These are phyloP conservation scores for Crypturellus tataupa DNA, from an alignment of 2,797 vertebrate species.

Conservation along the genomic window DNA sequence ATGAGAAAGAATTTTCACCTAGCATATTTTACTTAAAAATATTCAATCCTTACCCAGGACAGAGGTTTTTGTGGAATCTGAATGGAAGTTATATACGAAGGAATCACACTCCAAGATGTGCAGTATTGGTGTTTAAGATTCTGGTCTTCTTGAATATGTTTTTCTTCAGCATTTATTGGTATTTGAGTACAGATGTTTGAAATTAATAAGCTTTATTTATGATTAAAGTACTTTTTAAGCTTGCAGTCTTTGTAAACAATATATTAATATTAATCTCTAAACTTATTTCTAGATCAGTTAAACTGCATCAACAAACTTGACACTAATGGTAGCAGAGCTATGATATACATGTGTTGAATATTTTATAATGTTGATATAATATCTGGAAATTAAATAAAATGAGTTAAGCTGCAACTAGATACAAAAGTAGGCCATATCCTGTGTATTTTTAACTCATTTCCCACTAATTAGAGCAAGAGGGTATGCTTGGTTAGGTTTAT, in stretches of 20 bases:
- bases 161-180: neutral
- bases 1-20: neutral
- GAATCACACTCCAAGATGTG: neutral
- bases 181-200: neutral
- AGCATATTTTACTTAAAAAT: neutral
- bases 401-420: neutral
- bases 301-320: slow-evolving; percentile 28
- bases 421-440: slow-evolving; percentile 51
- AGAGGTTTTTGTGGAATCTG: neutral
- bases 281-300: slow-evolving; percentile 28
- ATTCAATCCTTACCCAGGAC: neutral
- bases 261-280: slow-evolving; percentile 53
- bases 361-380: slow-evolving; percentile 51
- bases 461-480: slow-evolving; percentile 46
- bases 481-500: slow-evolving; percentile 60
- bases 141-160: neutral
- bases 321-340: slow-evolving; percentile 35
- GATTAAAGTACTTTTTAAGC: neutral
- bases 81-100: neutral
- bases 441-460: slow-evolving; percentile 67
- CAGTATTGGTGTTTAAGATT: neutral
- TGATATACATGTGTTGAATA: slow-evolving; percentile 44
- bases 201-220: neutral
- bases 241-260: slow-evolving; percentile 15
- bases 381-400: slow-evolving; percentile 63